These are phyloP conservation scores for Drosophila chauvacae DNA, from an alignment of 1,140 invertebrate species.

Conservation along the genomic window DNA sequence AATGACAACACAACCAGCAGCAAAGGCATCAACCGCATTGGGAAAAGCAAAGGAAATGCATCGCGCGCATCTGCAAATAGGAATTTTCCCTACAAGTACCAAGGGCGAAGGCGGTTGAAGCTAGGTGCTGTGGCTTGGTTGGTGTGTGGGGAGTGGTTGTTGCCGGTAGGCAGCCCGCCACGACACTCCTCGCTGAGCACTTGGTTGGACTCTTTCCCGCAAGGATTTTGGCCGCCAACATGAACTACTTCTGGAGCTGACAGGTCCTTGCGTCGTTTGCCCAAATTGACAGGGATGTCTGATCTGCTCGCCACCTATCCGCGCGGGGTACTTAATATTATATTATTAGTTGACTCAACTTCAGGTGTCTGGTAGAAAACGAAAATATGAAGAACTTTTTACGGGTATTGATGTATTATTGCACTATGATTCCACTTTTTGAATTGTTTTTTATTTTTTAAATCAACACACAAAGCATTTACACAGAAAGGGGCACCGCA, in stretches of 20 bases:
- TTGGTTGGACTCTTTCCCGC: neutral
- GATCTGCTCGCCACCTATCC: conserved; percentile 11
- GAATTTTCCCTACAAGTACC: conserved; percentile 47
- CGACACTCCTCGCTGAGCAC: conserved; percentile 26
- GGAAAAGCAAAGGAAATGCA: conserved; percentile 65
- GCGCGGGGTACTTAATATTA: neutral
- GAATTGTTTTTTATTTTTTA: neutral
- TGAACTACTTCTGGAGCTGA: conserved; percentile 38
- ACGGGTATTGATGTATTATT: neutral
- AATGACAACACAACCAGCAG: conserved; percentile 52
- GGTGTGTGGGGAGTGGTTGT: neutral
- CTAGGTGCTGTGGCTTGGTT: neutral
- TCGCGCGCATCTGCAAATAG: conserved; percentile 50
- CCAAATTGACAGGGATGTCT: conserved; percentile 49
- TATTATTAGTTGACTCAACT: neutral
- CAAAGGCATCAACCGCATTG: conserved; percentile 34
- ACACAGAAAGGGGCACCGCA: too few relatives aligned
- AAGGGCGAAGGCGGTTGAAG: neutral
- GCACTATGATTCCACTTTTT: neutral
- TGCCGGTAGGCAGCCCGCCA: conserved; percentile 3
- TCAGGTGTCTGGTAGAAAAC: neutral
- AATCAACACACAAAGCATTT: too few relatives aligned
- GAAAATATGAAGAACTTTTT: neutral
- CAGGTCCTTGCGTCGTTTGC: conserved; percentile 31
- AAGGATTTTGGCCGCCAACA: neutral